These are phyloP conservation scores for Ctena decussata DNA, from an alignment of 2,888 invertebrate genomes.

Conservation along the genomic window DNA sequence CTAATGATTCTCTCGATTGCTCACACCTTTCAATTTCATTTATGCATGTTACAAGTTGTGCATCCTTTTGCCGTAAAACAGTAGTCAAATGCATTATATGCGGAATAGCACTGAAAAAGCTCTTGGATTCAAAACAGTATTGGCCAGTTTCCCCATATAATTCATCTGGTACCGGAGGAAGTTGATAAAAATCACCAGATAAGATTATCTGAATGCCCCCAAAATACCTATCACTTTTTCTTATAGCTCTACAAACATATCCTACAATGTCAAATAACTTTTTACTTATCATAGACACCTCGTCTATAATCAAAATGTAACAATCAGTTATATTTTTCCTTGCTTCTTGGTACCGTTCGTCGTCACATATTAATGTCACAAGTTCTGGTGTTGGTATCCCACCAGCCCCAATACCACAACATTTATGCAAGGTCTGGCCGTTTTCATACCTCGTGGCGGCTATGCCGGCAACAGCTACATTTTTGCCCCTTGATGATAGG, in stretches of 20 bases:
- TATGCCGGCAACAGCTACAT: conserved; percentile 5
- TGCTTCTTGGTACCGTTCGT: not conserved
- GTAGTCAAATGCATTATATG: not conserved
- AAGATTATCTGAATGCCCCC: conserved; percentile 16
- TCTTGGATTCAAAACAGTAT: conserved; percentile 13
- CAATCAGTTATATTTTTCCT: not conserved
- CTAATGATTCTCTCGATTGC: not conserved
- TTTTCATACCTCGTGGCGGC: conserved; percentile 15
- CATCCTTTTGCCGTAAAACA: conserved; percentile 2
- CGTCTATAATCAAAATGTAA: conserved; percentile 11
- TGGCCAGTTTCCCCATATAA: conserved; percentile 11
- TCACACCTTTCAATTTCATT: conserved; percentile 18
- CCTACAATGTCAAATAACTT: conserved; percentile 12
- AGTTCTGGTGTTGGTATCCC: not conserved
- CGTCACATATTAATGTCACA: not conserved
- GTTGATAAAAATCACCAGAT: conserved; percentile 19
- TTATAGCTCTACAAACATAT: not conserved
- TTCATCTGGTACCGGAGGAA: conserved; percentile 10
- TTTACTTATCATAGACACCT: conserved; percentile 7
- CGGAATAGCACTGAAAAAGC: not conserved
- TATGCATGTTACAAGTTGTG: not conserved
- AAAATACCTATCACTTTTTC: not conserved
- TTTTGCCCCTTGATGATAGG: not conserved
- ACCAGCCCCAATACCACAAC: conserved; percentile 20
- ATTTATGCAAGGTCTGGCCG: conserved; percentile 14